Evolutionary conservation across 2,797 vertebrate genomes (phyloP), one percentile per base, ranked within the genome.

Genomic region (Enteromius afrohamiltoni): DNA sequence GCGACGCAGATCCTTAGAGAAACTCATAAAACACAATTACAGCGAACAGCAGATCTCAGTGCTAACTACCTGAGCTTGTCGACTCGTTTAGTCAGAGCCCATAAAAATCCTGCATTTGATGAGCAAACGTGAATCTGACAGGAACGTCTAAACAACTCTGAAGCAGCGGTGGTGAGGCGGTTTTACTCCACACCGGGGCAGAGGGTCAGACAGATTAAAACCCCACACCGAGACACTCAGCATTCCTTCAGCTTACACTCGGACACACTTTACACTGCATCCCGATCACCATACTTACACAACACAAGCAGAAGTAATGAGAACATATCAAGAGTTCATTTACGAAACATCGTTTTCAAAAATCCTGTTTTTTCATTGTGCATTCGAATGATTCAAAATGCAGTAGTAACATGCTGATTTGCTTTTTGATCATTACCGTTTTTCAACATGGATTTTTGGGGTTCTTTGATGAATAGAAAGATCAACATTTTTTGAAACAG

Each of bases 141-240:
- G 71, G 29, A 55, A 37, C 51, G 31, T 55, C 49, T 37, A 75
- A 75, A 74, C 71, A 37, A 37, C 19, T 14, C 11, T 3, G 49
- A 37, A 37, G 29, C 2, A 55, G 71, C 29, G 0, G 17, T 14
- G 29, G 17, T 34, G 17, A 51, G 70, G 9, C 1, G 19, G 19
- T 53, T 53, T 74, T 53, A 51, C 47, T 53, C 26, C 70, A 53
- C 7, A 21, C 47, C 17, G 17, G 47, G 71, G 5, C 71, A 34
- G 71, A 55, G 49, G 71, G 71, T 55, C 71, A 75, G 71, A 75
- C 71, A 55, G 71, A 75, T 55, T 74, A 74, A 74, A 75, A 53
- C 29, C 71, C 49, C 49, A 74, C 71, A 74, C 70, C 21, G 71
- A 53, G 23, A 79, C 40, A 31, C 31, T 21, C 49, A 14, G 71